These are phyloP conservation scores for Leuciscus waleckii DNA, from an alignment of 2,797 vertebrate genomes.

Conservation along the genomic window DNA sequence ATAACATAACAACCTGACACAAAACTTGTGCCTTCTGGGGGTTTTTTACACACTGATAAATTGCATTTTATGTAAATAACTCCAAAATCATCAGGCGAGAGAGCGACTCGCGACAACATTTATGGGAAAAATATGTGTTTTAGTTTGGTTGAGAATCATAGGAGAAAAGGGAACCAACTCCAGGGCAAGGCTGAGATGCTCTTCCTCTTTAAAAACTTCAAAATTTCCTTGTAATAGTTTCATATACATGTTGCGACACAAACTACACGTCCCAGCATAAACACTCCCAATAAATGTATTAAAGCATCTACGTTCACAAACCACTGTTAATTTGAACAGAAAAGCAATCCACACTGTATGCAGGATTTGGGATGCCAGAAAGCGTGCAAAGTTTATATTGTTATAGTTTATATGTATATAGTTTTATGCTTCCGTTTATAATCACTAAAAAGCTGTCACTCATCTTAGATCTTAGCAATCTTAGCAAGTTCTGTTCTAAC, in stretches of 20 bases:
- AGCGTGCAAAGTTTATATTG: too few species aligned
- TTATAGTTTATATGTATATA: too few species aligned
- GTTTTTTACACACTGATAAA: background rate
- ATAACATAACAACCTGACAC: background rate
- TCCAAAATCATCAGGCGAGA: background rate
- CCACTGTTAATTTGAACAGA: background rate
- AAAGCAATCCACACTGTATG: background rate
- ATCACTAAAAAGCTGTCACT: too few species aligned
- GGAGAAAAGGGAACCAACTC: background rate
- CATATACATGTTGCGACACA: too few species aligned
- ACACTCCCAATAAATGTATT: background rate
- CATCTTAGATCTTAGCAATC: too few species aligned
- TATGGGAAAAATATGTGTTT: background rate
- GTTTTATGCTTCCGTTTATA: too few species aligned
- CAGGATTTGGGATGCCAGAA: background rate
- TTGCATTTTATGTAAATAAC: background rate
- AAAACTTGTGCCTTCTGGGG: background rate
- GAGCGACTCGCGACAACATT: background rate
- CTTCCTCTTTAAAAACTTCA: too few species aligned
- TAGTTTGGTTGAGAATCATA: background rate
- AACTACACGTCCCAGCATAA: background rate
- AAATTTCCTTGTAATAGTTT: too few species aligned
- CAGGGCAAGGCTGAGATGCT: too few species aligned
- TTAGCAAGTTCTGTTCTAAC: background rate
- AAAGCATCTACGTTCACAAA: background rate